These are phyloP conservation scores for Notoglanidium macrostoma DNA, from an alignment of 2,797 vertebrate species.

Conservation along the genomic window DNA sequence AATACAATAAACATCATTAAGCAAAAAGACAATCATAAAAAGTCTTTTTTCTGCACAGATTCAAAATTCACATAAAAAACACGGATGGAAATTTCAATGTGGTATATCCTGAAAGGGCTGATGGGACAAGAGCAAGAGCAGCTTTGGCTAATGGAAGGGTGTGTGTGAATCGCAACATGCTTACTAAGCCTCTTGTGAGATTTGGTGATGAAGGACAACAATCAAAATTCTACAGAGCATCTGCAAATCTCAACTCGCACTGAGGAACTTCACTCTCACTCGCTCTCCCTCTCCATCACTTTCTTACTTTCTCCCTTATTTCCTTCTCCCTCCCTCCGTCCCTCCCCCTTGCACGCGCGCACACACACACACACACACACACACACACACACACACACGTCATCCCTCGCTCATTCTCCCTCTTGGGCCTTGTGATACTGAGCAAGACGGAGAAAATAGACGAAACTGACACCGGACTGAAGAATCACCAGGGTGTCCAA, in stretches of 20 bases:
- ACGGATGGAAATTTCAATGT: background rate
- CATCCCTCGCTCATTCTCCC: background rate
- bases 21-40: background rate
- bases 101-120: background rate
- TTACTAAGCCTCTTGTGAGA: background rate
- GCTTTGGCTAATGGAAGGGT: background rate
- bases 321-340: background rate
- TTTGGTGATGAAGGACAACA: background rate
- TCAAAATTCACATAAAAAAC: background rate
- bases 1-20: background rate
- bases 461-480: background rate
- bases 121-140: background rate
- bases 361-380: background rate
- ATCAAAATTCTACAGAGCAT: background rate
- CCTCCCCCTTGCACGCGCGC: background rate
- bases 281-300: background rate
- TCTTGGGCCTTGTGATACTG: constrained; percentile 1
- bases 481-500: background rate
- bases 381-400: background rate
- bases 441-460: constrained; percentile 13
- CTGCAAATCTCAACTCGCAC: background rate
- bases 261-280: background rate
- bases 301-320: background rate
- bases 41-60: background rate
- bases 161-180: background rate